These are phyloP conservation scores for Belgica antarctica DNA, from an alignment of 2,888 invertebrate species.

Conservation along the genomic window DNA sequence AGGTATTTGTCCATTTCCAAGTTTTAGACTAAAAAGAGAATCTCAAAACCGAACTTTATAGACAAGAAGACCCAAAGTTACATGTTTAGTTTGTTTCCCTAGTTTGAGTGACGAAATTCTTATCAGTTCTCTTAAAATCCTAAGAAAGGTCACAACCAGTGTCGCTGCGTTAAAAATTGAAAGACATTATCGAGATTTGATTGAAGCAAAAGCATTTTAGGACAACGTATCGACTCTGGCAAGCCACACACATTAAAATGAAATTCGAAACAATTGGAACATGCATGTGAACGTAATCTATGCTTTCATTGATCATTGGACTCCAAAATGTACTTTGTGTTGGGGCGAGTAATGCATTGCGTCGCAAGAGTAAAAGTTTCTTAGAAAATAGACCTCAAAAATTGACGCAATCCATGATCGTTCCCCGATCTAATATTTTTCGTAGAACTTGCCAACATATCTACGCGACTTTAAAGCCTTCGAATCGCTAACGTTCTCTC, in stretches of 20 bases:
- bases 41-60: constrained; percentile 1
- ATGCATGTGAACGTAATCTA: not conserved
- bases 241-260: constrained; percentile 20
- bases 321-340: no score
- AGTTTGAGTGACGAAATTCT: not conserved
- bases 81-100: not conserved
- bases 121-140: not conserved
- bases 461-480: no score
- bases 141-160: not conserved
- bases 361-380: no score
- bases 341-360: no score
- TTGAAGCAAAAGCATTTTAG: not conserved
- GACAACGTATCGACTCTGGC: constrained; percentile 23
- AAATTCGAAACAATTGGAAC: no score
- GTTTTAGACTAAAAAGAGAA: constrained; percentile 27
- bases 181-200: not conserved
- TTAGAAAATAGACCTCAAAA: no score
- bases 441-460: no score
- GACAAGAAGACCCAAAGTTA: not conserved
- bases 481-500: no score
- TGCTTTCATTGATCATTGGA: not conserved
- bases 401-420: no score
- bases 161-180: constrained; percentile 13
- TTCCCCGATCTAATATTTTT: no score
- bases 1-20: constrained; percentile 62